Evolutionary conservation across 2,888 invertebrate genomes (phyloP), one percentile per base, ranked within the genome.

Genomic region (Drosophila melanocephala): DNA sequence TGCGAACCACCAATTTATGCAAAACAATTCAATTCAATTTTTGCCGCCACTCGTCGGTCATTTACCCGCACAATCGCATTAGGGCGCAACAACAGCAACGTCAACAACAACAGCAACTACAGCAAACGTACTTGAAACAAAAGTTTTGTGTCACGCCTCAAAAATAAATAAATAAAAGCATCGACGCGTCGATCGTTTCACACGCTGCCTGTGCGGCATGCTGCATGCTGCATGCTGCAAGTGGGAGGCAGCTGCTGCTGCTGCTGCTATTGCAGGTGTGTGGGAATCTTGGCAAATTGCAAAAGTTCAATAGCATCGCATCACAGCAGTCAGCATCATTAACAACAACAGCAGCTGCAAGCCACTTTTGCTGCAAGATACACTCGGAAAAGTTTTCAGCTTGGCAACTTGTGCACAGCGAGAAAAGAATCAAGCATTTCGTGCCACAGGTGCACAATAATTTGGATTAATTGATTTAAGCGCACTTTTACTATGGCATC

Each of bases 231-330:
- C 19, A 26, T 37, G 35, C 58, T 58, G 58, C 32, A 58, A 58
- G 58, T 58, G 42, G 58, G 42, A 44, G 55, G 56, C 81, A 69
- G 72, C 53, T 52, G 39, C 33, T 53, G 57, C 42, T 55, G 53
- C 32, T 47, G 62, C 22, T 60, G 71, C 37, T 57, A 67, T 55
- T 71, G 75, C 85, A 87, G 89, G 89, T 90, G 86, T 90, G 91
- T 87, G 87, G 89, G 91, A 90, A 89, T 90, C 84, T 90, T 84
- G 72, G 72, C 83, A 87, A 87, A 90, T 89, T 89, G 89, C 89
- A 87, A 90, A 90, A 90, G 86, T 86, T 86, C 86, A 86, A 86
- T 86, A 86, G 86, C 86, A 90, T 87, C 75, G 59, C 72, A 74
- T 42, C 75, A 67, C 59, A 73, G 32, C 63, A 56, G 10, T 60